Percentiles rank a stretch among this genome's conserved stretches.
These are phyloP conservation scores for Pseudopodoces humilis DNA, from an alignment of 2,113 vertebrate genomes.

Conservation along the genomic window DNA sequence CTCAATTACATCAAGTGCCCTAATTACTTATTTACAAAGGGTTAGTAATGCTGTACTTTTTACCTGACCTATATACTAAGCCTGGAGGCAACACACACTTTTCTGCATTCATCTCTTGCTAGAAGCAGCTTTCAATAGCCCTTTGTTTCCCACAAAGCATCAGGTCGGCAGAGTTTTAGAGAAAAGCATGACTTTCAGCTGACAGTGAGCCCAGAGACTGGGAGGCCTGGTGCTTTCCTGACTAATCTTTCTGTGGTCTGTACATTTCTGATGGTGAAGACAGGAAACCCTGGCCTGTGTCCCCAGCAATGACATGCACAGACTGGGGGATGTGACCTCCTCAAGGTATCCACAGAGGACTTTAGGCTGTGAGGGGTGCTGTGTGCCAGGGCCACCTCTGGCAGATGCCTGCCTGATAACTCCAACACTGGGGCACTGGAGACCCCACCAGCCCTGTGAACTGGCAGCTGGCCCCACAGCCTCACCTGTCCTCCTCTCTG, in stretches of 20 bases:
- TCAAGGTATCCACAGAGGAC: not conserved
- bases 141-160: not conserved
- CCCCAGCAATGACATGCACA: not conserved
- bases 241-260: fast-evolving
- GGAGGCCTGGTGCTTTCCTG: not conserved
- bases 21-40: conserved; percentile 66
- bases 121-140: not conserved
- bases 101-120: not conserved
- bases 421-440: not conserved
- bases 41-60: conserved; percentile 31
- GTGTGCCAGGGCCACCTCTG: not conserved
- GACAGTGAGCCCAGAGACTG: not conserved
- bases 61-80: not conserved
- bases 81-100: not conserved
- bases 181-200: not conserved
- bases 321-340: not conserved
- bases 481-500: not conserved
- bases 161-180: not conserved
- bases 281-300: not conserved
- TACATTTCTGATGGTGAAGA: not conserved
- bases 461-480: not conserved
- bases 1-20: conserved; percentile 55
- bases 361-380: not conserved
- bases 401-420: fast-evolving
- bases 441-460: fast-evolving